Evolutionary conservation across 2,113 vertebrate genomes (phyloP), one percentile per base, ranked within the genome.

Genomic region (Muscicapa adusta): DNA sequence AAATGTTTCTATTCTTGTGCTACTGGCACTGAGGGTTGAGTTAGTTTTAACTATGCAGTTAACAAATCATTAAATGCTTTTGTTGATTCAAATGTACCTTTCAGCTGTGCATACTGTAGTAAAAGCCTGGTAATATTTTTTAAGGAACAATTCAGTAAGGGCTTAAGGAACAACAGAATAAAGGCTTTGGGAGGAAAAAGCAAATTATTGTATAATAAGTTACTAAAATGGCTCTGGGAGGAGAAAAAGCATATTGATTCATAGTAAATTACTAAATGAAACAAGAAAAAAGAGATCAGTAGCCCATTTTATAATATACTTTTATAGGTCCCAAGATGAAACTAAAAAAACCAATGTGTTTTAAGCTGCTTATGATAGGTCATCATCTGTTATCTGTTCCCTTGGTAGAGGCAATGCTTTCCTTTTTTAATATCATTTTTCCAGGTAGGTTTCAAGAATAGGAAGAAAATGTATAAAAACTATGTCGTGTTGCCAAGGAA

Each of bases 301-400:
- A 77, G 12, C 16, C 29, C 12, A 23, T 85, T 81, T 66, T 62
- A 6, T 74, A 88, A 40, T 63, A 29, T 4, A 13, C 18, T 62
- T 71, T 9, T 18, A 19, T 54, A 54, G 23, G 8, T 81, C 43
- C 29, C 33, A 53, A 33, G 31, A 45, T 51, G n/a, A 76, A 80
- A 77, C 14, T 4, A 70, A 53, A 82, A 43, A 1, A 1, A 0
- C 3, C 0, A 22, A 14, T 4, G 2, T 63, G 15, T 54, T 83
- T 82, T 85, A 34, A 62, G 34, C 9, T 72, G 28, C 40, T 82
- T 68, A 31, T 38, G 43, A 14, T 40, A 40, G 61, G 25, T 38
- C 58, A 33, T 82, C 24, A 26, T 62, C 48, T 47, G 43, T 20
- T 91, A 33, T 23, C 34, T 68, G 26, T 61, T 76, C 14, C 36